A percentile compares a stretch with the other conserved stretches of the same genome.
Conservation (phyloP, 2,888 invertebrate genomes). For the Pharmacophagus antenor region DNA sequence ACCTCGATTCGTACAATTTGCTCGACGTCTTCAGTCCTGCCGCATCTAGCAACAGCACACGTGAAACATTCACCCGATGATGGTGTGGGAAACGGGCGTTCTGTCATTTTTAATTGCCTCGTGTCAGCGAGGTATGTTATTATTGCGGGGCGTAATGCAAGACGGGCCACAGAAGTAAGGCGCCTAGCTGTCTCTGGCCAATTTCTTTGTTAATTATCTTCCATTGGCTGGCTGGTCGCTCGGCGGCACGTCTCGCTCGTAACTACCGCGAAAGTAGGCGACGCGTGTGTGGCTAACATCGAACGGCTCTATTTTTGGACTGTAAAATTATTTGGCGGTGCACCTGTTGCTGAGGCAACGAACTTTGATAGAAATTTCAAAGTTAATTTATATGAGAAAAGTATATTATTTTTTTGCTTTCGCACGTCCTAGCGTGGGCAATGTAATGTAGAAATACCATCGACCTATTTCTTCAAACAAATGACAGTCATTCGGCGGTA, state of each 20-base stretch:
- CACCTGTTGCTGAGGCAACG: slow-evolving; percentile 51
- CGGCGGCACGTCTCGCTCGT: slow-evolving; percentile 61
- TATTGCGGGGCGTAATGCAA: slow-evolving; percentile 68
- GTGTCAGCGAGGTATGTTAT: slow-evolving; percentile 60
- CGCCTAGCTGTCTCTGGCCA: slow-evolving; percentile 75
- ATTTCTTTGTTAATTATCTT: slow-evolving; percentile 73
- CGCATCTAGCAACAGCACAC: slow-evolving; percentile 48
- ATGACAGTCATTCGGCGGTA: slow-evolving; percentile 16
- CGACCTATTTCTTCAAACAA: slow-evolving; percentile 12
- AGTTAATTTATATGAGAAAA: neutral
- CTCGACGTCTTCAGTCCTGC: slow-evolving; percentile 45
- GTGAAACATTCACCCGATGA: slow-evolving; percentile 55
- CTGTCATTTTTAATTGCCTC: slow-evolving; percentile 64
- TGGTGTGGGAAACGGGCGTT: slow-evolving; percentile 70
- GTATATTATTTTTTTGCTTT: neutral
- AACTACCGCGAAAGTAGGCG: slow-evolving; percentile 64
- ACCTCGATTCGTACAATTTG: slow-evolving; percentile 59
- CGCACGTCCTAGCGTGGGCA: neutral
- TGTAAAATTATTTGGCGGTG: slow-evolving; percentile 48
- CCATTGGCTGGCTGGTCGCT: slow-evolving; percentile 58
- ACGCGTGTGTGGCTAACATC: slow-evolving; percentile 40
- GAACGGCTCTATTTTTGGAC: slow-evolving; percentile 44
- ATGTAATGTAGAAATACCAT: neutral
- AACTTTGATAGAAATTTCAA: slow-evolving; percentile 43
- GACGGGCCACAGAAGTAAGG: slow-evolving; percentile 68